A percentile compares a stretch with the other conserved stretches of the same genome.
phyloP scores from a whole-genome alignment of 2,113 vertebrate genomes.

The Petroica traversi region DNA sequence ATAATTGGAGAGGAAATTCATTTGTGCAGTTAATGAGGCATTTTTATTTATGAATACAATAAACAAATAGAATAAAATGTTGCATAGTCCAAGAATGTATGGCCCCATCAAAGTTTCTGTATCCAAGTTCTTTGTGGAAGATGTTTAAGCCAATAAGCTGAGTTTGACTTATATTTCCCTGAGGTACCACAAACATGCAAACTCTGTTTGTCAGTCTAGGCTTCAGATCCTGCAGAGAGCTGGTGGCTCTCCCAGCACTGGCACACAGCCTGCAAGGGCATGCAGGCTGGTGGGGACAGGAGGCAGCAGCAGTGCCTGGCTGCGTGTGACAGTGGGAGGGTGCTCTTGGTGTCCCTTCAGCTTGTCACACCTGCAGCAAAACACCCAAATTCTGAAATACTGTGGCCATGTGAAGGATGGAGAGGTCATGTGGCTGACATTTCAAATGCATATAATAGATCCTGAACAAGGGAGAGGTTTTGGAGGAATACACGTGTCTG shows the following conservation, averaged over 20 bases:
- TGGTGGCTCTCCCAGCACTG: background rate
- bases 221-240: background rate
- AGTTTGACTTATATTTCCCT: background rate
- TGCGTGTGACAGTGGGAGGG: background rate
- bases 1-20: background rate
- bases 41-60: conserved; percentile 25
- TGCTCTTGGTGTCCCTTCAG: background rate
- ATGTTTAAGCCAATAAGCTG: background rate
- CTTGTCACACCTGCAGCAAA: fast-evolving
- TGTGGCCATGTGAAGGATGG: fast-evolving
- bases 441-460: background rate
- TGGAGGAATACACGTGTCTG: background rate
- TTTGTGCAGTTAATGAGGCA: background rate
- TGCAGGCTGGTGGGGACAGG: background rate
- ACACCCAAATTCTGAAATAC: background rate
- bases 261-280: fast-evolving
- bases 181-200: background rate
- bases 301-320: background rate
- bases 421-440: background rate
- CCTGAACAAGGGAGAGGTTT: background rate
- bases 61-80: background rate
- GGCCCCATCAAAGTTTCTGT: background rate
- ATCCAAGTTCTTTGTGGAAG: background rate
- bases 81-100: fast-evolving
- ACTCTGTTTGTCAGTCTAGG: background rate